Evolutionary conservation across 2,888 invertebrate species (phyloP), one percentile per base, ranked within the genome.

Genomic region (Druceiella hillmani): DNA sequence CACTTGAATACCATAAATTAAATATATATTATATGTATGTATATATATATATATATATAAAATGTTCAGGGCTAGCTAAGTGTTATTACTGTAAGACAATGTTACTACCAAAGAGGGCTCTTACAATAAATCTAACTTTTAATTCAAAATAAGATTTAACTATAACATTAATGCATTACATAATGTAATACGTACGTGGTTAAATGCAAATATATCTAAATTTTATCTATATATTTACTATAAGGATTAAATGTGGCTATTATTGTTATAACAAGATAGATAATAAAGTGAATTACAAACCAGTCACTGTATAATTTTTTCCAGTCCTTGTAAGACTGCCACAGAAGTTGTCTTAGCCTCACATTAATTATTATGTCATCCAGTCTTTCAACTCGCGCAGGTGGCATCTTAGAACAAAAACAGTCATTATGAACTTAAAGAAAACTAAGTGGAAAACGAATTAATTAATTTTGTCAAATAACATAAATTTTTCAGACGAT

Each of bases 381-480:
- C 45, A 93, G 66, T 42, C 82, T 77, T 48, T 90, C 90, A 55
- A 87, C 81, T 53, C 88, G 75, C 1, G 87, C 84, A 10, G 90
- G 81, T 53, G 91, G 90, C 46, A 92, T 78, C 81, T 88, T 52
- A n/a, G n/a, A n/a, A n/a, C n/a, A n/a, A n/a, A n/a, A n/a, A n/a
- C n/a, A n/a, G n/a, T n/a, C n/a, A n/a, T n/a, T n/a, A n/a, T n/a
- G n/a, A n/a, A n/a, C n/a, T n/a, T n/a, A n/a, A n/a, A n/a, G n/a
- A n/a, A n/a, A n/a, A n/a, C n/a, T n/a, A n/a, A n/a, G n/a, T n/a
- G n/a, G n/a, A n/a, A n/a, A n/a, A n/a, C n/a, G n/a, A n/a, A n/a
- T n/a, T n/a, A n/a, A n/a, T n/a, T n/a, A n/a, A n/a, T n/a, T n/a
- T n/a, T n/a, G n/a, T n/a, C n/a, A n/a, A n/a, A n/a, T n/a, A n/a